These are phyloP conservation scores for Syngnathus rostellatus DNA, from an alignment of 2,797 vertebrate genomes.

Conservation along the genomic window DNA sequence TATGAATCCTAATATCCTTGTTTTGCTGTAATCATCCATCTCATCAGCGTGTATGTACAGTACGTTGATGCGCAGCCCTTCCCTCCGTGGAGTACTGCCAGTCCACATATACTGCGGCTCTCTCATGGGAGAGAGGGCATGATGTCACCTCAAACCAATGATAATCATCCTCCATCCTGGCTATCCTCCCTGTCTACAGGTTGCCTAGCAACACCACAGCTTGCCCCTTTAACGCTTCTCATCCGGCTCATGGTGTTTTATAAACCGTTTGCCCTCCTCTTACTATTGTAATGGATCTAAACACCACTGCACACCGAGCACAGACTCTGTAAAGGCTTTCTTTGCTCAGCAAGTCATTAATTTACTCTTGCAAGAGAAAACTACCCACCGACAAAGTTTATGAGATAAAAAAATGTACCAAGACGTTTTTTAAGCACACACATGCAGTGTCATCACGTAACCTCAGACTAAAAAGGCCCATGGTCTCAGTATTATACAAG, in stretches of 20 bases:
- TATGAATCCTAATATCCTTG: slow-evolving; percentile 19
- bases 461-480: slow-evolving; percentile 11
- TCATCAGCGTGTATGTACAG: background rate
- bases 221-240: slow-evolving; percentile 48
- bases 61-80: slow-evolving; percentile 3
- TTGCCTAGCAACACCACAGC: slow-evolving; percentile 71
- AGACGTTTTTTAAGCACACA: background rate
- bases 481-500: slow-evolving; percentile 27
- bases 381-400: background rate
- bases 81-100: slow-evolving; percentile 44
- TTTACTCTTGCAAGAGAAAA: background rate
- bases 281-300: slow-evolving; percentile 61
- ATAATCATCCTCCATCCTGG: slow-evolving; percentile 67
- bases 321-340: slow-evolving; percentile 1
- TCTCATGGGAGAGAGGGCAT: slow-evolving; percentile 49
- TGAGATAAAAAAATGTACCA: background rate
- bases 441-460: background rate
- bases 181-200: slow-evolving; percentile 57
- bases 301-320: slow-evolving; percentile 32
- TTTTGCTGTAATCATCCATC: slow-evolving; percentile 42
- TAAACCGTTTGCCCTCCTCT: slow-evolving; percentile 56
- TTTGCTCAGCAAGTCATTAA: slow-evolving; percentile 2
- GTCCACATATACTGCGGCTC: slow-evolving; percentile 59
- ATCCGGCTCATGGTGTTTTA: slow-evolving; percentile 42
- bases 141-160: slow-evolving; percentile 77